A percentile compares a stretch with the other conserved stretches of the same genome.
These are phyloP conservation scores for Oreochromis aureus DNA, from an alignment of 2,113 vertebrate species.

Conservation along the genomic window DNA sequence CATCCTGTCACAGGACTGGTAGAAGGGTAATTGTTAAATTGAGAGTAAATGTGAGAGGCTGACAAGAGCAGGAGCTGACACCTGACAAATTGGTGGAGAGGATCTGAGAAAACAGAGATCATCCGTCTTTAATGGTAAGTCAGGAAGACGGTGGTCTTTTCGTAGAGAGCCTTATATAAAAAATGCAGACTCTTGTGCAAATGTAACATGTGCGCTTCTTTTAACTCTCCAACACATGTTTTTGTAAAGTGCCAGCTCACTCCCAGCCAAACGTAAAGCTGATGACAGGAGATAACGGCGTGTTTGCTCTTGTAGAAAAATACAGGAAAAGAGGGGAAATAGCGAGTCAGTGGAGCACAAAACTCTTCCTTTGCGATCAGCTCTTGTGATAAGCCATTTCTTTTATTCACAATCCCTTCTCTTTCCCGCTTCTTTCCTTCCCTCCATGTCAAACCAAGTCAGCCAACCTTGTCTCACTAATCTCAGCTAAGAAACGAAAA, in stretches of 20 bases:
- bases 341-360: neutral
- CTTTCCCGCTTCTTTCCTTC: neutral
- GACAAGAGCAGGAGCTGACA: conserved; percentile 22
- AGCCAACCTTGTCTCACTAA: neutral
- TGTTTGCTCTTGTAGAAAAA: neutral
- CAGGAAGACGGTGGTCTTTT: neutral
- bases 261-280: neutral
- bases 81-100: conserved; percentile 25
- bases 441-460: neutral
- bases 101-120: neutral
- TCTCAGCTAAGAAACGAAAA: neutral
- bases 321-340: neutral
- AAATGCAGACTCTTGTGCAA: neutral
- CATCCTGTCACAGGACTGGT: conserved; percentile 26
- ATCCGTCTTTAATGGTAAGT: conserved; percentile 29
- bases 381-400: neutral
- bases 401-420: neutral
- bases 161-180: neutral
- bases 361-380: neutral
- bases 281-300: neutral
- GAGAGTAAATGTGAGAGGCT: conserved; percentile 32
- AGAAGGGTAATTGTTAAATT: conserved; percentile 42
- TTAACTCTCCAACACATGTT: neutral
- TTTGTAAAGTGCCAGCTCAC: neutral
- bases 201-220: neutral